Evolutionary conservation across 2,888 invertebrate species (phyloP).

Genomic region (Cancer borealis): DNA sequence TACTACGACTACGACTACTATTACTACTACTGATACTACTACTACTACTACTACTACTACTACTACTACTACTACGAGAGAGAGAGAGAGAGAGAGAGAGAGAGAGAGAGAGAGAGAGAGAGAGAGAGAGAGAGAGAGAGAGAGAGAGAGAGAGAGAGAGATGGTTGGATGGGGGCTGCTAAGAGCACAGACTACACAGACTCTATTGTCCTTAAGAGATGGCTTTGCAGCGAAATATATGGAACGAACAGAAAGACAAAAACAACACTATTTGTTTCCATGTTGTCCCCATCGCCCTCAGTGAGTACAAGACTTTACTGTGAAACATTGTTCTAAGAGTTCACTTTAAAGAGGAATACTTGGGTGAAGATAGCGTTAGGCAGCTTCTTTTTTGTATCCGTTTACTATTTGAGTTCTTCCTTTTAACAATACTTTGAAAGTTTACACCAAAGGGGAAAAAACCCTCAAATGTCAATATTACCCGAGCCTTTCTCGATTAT

Average conservation of each 20-base stretch:
- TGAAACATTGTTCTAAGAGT: background rate
- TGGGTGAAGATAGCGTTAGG: too few species aligned
- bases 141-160: background rate
- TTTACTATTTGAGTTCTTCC: background rate
- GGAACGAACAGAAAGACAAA: background rate
- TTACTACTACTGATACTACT: background rate
- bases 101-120: constrained; percentile 52
- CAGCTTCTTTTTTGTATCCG: too few species aligned
- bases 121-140: background rate
- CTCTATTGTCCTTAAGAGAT: background rate
- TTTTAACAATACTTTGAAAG: background rate
- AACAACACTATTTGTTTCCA: background rate
- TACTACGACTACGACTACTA: background rate
- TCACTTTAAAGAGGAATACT: too few species aligned
- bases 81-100: constrained; percentile 54
- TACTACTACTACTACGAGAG: background rate
- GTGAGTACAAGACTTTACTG: background rate
- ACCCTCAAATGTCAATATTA: background rate
- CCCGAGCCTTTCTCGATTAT: background rate
- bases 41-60: background rate
- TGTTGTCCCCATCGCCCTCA: background rate
- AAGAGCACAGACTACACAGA: background rate
- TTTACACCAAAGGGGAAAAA: background rate
- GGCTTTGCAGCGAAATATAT: background rate
- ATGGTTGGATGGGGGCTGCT: background rate